Conservation (phyloP, 2,888 invertebrate genomes). For the Tridacna crocea region DNA sequence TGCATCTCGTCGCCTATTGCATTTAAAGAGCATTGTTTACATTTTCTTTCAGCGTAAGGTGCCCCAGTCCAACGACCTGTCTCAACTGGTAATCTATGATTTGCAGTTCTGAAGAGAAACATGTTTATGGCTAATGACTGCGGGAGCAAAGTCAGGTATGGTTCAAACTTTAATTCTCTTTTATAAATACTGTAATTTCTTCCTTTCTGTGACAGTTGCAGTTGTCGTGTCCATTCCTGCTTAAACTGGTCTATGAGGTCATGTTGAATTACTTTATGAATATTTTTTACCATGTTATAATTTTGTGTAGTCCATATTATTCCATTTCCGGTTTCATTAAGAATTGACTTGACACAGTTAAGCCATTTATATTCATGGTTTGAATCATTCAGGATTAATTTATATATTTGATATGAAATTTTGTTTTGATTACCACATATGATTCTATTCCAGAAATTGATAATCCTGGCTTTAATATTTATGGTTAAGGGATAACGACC, state of each 20-base stretch:
- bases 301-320: conserved; percentile 2
- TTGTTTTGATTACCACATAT: neutral
- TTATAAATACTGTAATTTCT: conserved; percentile 4
- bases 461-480: conserved; percentile 13
- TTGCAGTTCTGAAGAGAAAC: conserved; percentile 13
- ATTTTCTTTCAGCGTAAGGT: neutral
- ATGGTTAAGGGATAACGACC: conserved; percentile 13
- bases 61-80: conserved; percentile 11
- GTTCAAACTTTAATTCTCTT: neutral
- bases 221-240: conserved; percentile 3
- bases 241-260: neutral
- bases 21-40: neutral
- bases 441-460: conserved; percentile 5
- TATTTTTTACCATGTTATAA: neutral
- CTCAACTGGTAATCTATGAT: conserved; percentile 23
- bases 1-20: conserved; percentile 12
- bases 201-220: neutral
- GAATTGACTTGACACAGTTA: neutral
- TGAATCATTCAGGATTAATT: neutral
- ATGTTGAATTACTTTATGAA: neutral
- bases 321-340: neutral
- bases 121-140: neutral
- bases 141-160: neutral
- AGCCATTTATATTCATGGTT: conserved; percentile 11
- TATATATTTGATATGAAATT: conserved; percentile 6